Conservation (phyloP, 1,140 invertebrate species). For the Conus betulinus region DNA sequence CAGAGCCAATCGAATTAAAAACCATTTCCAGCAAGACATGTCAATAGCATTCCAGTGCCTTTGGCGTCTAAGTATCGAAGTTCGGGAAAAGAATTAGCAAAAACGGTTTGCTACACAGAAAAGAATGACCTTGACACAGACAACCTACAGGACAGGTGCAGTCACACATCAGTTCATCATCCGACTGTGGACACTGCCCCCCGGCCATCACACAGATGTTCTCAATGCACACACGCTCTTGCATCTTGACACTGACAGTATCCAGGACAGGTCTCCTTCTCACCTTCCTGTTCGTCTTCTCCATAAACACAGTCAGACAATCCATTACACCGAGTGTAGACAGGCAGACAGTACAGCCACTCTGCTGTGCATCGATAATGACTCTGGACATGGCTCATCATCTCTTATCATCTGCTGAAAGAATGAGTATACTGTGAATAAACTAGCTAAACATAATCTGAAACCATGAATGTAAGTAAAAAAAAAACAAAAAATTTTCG, state of each 20-base stretch:
- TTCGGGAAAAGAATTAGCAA: background rate
- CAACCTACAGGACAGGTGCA: background rate
- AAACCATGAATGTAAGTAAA: too few relatives aligned
- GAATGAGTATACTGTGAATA: too few relatives aligned
- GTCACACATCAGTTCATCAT: slow-evolving; percentile 1
- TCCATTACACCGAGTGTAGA: slow-evolving; percentile 38
- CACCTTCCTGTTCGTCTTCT: background rate
- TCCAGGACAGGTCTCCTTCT: background rate
- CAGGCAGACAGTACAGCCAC: slow-evolving; percentile 17
- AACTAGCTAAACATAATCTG: too few relatives aligned
- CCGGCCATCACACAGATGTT: background rate
- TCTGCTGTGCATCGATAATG: too few relatives aligned
- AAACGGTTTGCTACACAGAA: background rate
- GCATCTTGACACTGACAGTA: background rate
- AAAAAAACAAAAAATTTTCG: too few relatives aligned
- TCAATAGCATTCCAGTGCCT: background rate
- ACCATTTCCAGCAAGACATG: too few relatives aligned
- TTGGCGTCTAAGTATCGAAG: background rate
- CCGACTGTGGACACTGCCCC: slow-evolving; percentile 32
- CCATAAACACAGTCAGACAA: slow-evolving; percentile 23
- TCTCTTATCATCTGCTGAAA: too few relatives aligned
- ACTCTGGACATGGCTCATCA: too few relatives aligned
- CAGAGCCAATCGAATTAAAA: too few relatives aligned
- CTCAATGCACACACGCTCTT: background rate
- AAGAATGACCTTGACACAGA: background rate